Evolutionary conservation across 2,797 vertebrate species (phyloP).

Genomic region (Morelia viridis): DNA sequence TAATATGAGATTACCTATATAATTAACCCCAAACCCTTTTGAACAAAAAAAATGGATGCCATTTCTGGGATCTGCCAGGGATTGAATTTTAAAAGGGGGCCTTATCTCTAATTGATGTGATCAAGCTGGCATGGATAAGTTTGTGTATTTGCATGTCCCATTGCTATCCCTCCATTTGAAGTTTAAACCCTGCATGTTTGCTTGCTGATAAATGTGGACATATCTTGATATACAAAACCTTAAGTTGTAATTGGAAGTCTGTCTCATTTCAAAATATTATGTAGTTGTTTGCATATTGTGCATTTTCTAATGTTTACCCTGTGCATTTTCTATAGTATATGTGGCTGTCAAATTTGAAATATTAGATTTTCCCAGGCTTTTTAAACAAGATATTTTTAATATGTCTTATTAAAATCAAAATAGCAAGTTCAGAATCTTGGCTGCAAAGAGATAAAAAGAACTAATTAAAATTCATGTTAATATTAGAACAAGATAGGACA

Average conservation of each 20-base stretch:
- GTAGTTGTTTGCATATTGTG: not conserved
- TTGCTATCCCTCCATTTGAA: conserved; percentile 35
- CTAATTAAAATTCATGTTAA: conserved; percentile 9
- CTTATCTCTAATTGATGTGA: conserved; percentile 25
- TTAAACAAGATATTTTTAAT: not conserved
- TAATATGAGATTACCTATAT: conserved; percentile 34
- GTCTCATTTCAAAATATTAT: not conserved
- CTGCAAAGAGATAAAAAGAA: not conserved
- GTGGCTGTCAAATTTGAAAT: conserved; percentile 24
- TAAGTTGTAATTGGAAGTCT: not conserved
- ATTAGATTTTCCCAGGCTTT: not conserved
- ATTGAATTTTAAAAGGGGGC: conserved; percentile 23
- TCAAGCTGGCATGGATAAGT: conserved; percentile 11
- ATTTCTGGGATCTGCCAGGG: not conserved
- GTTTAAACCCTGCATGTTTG: conserved; percentile 4
- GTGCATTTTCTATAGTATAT: not conserved
- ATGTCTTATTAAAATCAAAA: not conserved
- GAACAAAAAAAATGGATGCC: not conserved
- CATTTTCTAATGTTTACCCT: conserved; percentile 17
- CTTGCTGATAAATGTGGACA: not conserved
- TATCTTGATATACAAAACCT: conserved; percentile 1
- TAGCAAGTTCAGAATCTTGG: not conserved
- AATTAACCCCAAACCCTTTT: not conserved
- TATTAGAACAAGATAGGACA: not conserved
- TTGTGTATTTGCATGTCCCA: conserved; percentile 13